A percentile compares a stretch with the other conserved stretches of the same genome.
Evolutionary conservation across 2,888 invertebrate species (phyloP).

Genomic region (Macrophya alboannulata): DNA sequence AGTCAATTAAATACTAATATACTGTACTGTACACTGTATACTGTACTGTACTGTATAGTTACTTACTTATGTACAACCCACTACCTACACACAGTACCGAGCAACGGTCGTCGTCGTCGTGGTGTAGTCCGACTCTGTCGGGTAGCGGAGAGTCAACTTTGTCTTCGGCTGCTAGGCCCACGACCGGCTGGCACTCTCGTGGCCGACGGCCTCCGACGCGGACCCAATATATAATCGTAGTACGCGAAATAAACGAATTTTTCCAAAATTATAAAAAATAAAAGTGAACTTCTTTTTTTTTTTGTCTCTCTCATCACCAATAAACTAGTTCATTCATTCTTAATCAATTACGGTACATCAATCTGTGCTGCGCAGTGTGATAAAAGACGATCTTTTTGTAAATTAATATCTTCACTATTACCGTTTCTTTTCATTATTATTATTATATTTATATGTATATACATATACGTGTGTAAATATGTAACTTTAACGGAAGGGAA

Average conservation of each 20-base stretch:
- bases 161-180: slow-evolving; percentile 56
- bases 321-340: too few relatives aligned
- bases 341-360: not conserved
- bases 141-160: slow-evolving; percentile 57
- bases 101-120: slow-evolving; percentile 48
- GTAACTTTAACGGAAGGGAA: not conserved
- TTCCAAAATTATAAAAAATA: not conserved
- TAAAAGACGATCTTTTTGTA: not conserved
- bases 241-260: slow-evolving; percentile 27
- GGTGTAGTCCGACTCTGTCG: slow-evolving; percentile 9
- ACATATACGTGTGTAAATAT: not conserved
- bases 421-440: not conserved
- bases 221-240: slow-evolving; percentile 45
- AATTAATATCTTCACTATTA: not conserved
- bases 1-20: slow-evolving; percentile 1
- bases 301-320: too few relatives aligned
- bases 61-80: slow-evolving; percentile 13
- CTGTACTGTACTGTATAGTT: not conserved
- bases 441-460: not conserved
- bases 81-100: slow-evolving; percentile 56
- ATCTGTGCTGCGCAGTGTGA: not conserved
- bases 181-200: slow-evolving; percentile 58
- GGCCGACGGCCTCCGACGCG: slow-evolving; percentile 56
- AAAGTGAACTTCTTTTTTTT: not conserved
- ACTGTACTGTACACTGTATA: not conserved